phyloP scores from a whole-genome alignment of 2,888 invertebrate species.

The Megastigmus dorsalis region DNA sequence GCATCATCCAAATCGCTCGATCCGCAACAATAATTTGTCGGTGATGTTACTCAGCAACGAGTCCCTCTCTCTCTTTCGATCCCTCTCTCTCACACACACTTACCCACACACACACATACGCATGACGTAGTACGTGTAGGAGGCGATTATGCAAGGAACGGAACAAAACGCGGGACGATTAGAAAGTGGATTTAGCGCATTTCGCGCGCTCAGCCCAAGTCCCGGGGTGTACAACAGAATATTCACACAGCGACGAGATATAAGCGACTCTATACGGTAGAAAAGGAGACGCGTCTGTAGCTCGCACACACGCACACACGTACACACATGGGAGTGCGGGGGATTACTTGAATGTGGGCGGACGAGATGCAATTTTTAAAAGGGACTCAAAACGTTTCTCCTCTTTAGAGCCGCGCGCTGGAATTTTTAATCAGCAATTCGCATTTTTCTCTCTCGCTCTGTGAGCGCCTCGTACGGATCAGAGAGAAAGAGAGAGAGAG shows the following conservation, averaged over 20 bases:
- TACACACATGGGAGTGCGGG: too few relatives aligned
- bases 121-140: too few relatives aligned
- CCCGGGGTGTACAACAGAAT: too few relatives aligned
- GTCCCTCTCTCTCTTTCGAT: neutral
- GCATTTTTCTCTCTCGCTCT: conserved; percentile 1
- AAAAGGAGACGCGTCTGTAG: too few relatives aligned
- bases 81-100: neutral
- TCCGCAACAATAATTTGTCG: too few relatives aligned
- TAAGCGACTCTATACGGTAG: too few relatives aligned
- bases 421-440: conserved; percentile 51
- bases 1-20: too few relatives aligned
- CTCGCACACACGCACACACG: neutral
- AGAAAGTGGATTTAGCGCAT: conserved; percentile 46
- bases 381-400: neutral
- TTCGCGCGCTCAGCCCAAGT: neutral
- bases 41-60: too few relatives aligned
- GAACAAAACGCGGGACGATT: conserved; percentile 41
- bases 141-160: conserved; percentile 14
- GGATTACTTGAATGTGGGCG: conserved; percentile 9
- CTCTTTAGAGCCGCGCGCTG: neutral
- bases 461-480: neutral
- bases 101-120: too few relatives aligned
- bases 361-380: conserved; percentile 26
- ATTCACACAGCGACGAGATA: too few relatives aligned
- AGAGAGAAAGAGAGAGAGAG: neutral